Percentiles rank a stretch among this genome's conserved stretches.
phyloP scores from a whole-genome alignment of 1,140 invertebrate genomes.

The Drosophila quadrilineata region DNA sequence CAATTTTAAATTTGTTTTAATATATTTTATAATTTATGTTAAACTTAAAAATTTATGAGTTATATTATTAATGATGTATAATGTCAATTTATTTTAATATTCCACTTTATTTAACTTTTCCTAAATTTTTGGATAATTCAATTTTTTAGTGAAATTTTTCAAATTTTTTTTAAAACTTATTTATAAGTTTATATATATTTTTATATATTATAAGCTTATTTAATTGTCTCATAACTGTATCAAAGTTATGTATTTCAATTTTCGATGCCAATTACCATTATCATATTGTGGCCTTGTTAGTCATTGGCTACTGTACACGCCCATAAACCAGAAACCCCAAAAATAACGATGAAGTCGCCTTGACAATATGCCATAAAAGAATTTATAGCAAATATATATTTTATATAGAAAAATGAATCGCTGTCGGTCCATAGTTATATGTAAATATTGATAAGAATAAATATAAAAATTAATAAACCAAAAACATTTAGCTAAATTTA shows the following conservation, averaged over 20 bases:
- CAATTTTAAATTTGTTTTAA: no score
- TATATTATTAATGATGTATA: no score
- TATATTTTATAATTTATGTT: no score
- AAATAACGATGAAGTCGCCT: conserved; percentile 38
- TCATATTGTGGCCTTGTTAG: conserved; percentile 34
- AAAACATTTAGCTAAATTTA: no score
- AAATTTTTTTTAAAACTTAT: no score
- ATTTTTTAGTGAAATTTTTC: no score
- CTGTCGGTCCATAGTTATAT: conserved; percentile 43
- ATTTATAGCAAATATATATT: conserved; percentile 43
- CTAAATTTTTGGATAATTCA: no score
- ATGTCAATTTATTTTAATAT: not conserved
- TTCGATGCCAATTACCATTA: conserved; percentile 33
- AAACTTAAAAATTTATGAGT: conserved; percentile 2
- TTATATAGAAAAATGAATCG: conserved; percentile 12
- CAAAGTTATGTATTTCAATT: conserved; percentile 5
- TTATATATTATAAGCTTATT: conserved; percentile 6
- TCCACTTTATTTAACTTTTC: no score
- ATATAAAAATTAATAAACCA: no score
- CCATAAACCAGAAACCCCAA: no score
- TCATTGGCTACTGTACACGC: conserved; percentile 12
- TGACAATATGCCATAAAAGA: conserved; percentile 35
- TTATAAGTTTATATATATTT: no score
- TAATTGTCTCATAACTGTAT: conserved; percentile 5
- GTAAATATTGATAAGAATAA: conserved; percentile 59